phyloP scores from a whole-genome alignment of 2,888 invertebrate species.

The Athripsodes cinereus region DNA sequence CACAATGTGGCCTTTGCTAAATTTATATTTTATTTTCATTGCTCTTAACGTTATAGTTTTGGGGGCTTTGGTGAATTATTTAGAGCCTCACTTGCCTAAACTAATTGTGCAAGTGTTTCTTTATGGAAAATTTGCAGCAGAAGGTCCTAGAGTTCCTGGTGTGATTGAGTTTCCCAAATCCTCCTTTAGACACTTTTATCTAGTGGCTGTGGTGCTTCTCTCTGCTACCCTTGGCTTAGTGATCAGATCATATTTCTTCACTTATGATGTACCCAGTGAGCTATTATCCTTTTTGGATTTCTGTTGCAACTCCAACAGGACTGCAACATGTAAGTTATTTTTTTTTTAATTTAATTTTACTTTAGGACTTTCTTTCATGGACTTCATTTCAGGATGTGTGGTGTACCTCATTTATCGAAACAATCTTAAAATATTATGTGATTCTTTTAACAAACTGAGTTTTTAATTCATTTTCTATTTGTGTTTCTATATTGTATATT shows the following conservation, averaged over 20 bases:
- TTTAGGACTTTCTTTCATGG: too few species aligned
- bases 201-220: constrained; percentile 58
- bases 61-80: constrained; percentile 57
- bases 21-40: constrained; percentile 42
- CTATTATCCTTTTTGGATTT: constrained; percentile 46
- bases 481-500: too few species aligned
- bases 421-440: too few species aligned
- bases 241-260: constrained; percentile 45
- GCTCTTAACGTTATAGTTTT: constrained; percentile 46
- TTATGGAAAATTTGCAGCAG: constrained; percentile 67
- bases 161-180: constrained; percentile 62
- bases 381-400: too few species aligned
- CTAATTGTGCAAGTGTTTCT: constrained; percentile 59
- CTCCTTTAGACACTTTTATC: constrained; percentile 77
- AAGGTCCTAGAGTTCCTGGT: constrained; percentile 35
- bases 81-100: constrained; percentile 61
- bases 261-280: constrained; percentile 44
- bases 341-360: too few species aligned
- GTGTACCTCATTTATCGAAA: too few species aligned
- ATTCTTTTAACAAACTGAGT: too few species aligned
- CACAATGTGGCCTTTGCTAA: constrained; percentile 41
- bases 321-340: constrained; percentile 49
- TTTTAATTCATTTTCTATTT: too few species aligned
- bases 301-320: constrained; percentile 39
- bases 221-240: constrained; percentile 44